Base-by-base conservation (phyloP, 1,140 invertebrate species). In the Chelonus insularis region DNA sequence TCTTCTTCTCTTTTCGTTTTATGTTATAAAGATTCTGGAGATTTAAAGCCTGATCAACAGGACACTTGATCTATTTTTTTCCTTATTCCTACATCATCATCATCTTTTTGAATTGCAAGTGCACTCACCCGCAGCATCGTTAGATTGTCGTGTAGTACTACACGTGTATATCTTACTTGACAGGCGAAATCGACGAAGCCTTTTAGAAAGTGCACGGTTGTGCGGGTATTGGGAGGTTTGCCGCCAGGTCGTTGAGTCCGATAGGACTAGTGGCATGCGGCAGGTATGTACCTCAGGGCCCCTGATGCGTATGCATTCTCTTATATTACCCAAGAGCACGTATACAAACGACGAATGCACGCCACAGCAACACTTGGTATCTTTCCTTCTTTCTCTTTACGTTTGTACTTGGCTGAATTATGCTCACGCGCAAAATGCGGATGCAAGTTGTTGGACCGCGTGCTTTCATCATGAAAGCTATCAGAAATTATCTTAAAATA, bases 261-360 rank as follows among this genome's bases (percentile, higher is more conserved):
- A 55, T 55, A 55, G 52, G 16, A 55, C 52, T 29, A 7, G 48
- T 51, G 48, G 48, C 48, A 55, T 55, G 52, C 52, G 18, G 32
- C 52, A 55, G 50, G 34, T 55, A 39, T 39, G 34, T 29, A 37
- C 34, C 52, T 55, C 52, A 12, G 21, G 52, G 52, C 25, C 52
- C 52, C 34, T 16, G 34, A 55, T 55, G 52, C 52, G 52, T 55
- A 18, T 55, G 36, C 52, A 55, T 55, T 55, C 36, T 55, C 34
- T 39, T 55, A 55, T 55, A 37, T 55, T 51, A 51, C 48, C 29
- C 48, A 51, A 55, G 34, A 55, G 18, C 39, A 39, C 34, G 36
- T 36, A 55, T 55, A 55, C 52, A 55, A 37, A 7, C 25, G 3
- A 29, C 34, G 11, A 36, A 9, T 25, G 45, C 21, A 48, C 12